Evolutionary conservation across 37 sponge, comb jelly and placozoan genomes (phyloP).

Genomic region (Cladorhizidae sp.): DNA sequence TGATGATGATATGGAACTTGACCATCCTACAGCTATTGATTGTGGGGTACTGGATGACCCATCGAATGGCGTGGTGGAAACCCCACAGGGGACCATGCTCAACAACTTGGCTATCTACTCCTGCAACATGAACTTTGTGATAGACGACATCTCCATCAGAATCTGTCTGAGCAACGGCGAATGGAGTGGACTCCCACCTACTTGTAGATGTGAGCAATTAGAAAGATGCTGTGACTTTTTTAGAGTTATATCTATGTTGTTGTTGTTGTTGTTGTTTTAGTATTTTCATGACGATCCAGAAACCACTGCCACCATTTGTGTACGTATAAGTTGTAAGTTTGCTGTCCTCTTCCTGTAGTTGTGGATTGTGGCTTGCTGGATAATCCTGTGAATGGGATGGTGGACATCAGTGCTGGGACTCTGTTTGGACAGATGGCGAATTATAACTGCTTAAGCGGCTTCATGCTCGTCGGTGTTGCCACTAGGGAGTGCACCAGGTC

Average conservation of each 20-base stretch:
- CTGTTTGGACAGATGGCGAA: conserved; percentile 14
- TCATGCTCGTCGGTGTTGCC: conserved; percentile 1
- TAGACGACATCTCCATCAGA: conserved; percentile 19
- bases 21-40: conserved; percentile 56
- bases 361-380: conserved; percentile 14
- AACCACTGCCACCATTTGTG: background rate
- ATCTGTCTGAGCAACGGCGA: conserved; percentile 20
- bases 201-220: conserved; percentile 45
- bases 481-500: conserved; percentile 10
- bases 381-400: conserved; percentile 18
- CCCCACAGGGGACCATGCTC: conserved; percentile 14
- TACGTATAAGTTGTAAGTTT: background rate
- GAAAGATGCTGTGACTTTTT: no score
- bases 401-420: conserved; percentile 30
- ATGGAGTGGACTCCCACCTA: conserved; percentile 45
- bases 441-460: conserved; percentile 36
- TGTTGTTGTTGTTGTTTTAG: background rate
- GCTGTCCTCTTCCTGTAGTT: background rate
- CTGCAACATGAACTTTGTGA: conserved; percentile 43
- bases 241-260: background rate
- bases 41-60: conserved; percentile 48
- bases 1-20: no score
- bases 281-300: no score
- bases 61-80: conserved; percentile 35
- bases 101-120: conserved; percentile 37